These are phyloP conservation scores for Anthoscopus minutus DNA, from an alignment of 2,113 vertebrate genomes.

Conservation along the genomic window DNA sequence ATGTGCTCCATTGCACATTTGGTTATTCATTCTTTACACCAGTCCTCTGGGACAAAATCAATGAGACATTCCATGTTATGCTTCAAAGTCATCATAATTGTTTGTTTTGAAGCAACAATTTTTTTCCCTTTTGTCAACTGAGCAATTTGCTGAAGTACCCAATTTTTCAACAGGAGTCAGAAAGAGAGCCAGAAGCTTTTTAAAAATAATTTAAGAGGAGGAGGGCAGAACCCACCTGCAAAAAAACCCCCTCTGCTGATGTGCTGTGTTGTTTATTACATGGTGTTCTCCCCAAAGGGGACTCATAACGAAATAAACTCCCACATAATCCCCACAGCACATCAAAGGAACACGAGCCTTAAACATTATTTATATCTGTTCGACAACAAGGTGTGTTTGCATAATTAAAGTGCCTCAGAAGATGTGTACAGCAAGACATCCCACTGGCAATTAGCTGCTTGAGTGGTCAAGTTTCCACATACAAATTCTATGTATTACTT, in stretches of 20 bases:
- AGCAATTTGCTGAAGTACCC: constrained; percentile 38
- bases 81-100: constrained; percentile 60
- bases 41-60: constrained; percentile 60
- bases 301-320: neutral
- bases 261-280: neutral
- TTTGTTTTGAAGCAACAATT: constrained; percentile 47
- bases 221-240: neutral
- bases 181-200: constrained; percentile 39
- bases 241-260: neutral
- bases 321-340: neutral
- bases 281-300: neutral
- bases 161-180: constrained; percentile 16
- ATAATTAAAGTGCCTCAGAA: constrained; percentile 53
- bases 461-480: constrained; percentile 10
- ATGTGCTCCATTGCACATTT: constrained; percentile 12
- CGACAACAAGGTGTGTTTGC: constrained; percentile 37
- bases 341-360: neutral
- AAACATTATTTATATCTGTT: constrained; percentile 7
- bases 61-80: constrained; percentile 55
- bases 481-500: neutral
- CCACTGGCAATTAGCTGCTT: constrained; percentile 46
- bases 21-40: constrained; percentile 52
- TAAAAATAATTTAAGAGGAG: neutral
- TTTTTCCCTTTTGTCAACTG: constrained; percentile 6
- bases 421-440: constrained; percentile 21